Percentiles rank a stretch among this genome's conserved stretches.
phyloP scores from a whole-genome alignment of 1,140 invertebrate genomes.

The Metopolophium dirhodum region DNA sequence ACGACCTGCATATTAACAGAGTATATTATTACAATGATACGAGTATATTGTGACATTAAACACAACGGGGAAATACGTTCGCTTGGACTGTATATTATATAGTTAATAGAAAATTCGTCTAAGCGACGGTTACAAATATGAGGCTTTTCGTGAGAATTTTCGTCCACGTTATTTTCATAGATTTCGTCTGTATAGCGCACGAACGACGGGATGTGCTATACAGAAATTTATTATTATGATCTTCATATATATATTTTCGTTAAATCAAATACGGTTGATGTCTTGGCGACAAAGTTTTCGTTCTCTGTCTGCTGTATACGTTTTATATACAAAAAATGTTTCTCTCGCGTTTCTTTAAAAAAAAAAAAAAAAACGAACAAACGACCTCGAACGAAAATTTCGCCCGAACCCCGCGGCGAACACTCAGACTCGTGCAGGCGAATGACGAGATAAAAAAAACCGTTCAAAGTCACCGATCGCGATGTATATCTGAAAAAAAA shows the following conservation, averaged over 20 bases:
- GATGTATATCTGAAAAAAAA: constrained; percentile 15
- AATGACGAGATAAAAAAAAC: background rate
- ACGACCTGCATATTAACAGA: no score
- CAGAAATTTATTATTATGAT: background rate
- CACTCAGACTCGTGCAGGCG: background rate
- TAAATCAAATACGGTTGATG: background rate
- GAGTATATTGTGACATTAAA: no score
- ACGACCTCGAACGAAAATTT: background rate
- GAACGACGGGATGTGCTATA: background rate
- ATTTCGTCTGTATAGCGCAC: no score
- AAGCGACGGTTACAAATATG: no score
- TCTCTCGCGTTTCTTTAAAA: background rate
- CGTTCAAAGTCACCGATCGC: background rate
- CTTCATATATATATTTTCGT: background rate
- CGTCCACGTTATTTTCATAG: no score
- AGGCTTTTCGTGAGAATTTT: no score
- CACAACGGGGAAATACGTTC: no score
- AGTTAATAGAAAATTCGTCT: no score
- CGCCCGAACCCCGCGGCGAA: background rate
- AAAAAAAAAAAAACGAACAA: background rate
- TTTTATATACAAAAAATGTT: background rate
- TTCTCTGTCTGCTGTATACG: background rate
- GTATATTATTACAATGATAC: no score
- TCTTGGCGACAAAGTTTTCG: background rate
- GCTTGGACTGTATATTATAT: no score